Base-by-base conservation (phyloP, 2,888 invertebrate species). In the Amorpha juglandis region DNA sequence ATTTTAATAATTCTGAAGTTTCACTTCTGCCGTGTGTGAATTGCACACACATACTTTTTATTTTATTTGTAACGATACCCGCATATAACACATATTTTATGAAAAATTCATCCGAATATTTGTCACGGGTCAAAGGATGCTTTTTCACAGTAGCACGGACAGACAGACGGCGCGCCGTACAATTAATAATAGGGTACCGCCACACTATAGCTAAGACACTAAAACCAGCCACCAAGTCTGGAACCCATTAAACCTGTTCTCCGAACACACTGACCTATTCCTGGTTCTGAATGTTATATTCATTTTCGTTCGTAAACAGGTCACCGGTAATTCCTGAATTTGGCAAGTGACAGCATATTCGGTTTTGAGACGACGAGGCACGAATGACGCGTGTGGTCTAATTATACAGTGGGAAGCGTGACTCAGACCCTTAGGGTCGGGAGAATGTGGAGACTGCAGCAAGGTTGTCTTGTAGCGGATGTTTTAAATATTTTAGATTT, bases 281-380 rank as follows among this genome's bases (percentile, higher is more conserved):
- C 33, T 0, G 1, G 16, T 21, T 63, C 47, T 45, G 14, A 14
- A 63, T 33, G 21, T 33, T 63, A 62, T 21, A 27, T 33, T 47
- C 47, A 33, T 63, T 63, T 47, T 47, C 27, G 58, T 16, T 38
- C 14, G 47, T 27, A 66, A 66, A 33, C 52, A 47, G 66, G 66
- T 63, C 66, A 53, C 45, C 47, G 38, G 65, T 62, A 47, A 65
- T 62, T 52, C 62, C 65, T 65, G 63, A 53, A 66, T 66, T 63
- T 66, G 66, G 66, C 66, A 66, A 55, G 64, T 65, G 35, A 33
- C 55, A 35, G 53, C 62, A 58, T 50, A 62, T 58, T 38, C 62
- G 52, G 64, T 58, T 65, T 65, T 58, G 38, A 53, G 53, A 53
- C 65, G 65, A 52, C 33, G 63, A 27, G 62, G 52, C 62, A n/a